A percentile compares a stretch with the other conserved stretches of the same genome.
Evolutionary conservation across 2,797 vertebrate genomes (phyloP).

Genomic region (Sarcoramphus papa): DNA sequence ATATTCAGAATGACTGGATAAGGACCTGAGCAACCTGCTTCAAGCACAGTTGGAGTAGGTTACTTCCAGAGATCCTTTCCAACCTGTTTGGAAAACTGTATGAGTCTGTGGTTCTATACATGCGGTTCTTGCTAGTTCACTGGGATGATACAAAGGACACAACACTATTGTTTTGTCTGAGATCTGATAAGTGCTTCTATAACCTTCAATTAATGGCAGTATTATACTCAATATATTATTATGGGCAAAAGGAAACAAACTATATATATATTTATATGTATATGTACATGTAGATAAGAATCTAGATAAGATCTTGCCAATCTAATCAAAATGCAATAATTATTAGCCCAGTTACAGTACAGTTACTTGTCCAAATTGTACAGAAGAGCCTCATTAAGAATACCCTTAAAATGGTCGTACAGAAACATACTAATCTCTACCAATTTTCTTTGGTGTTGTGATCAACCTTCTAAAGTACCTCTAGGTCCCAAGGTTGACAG

Average conservation of each 20-base stretch:
- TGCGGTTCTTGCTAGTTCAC: background rate
- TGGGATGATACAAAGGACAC: background rate
- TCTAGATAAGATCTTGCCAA: background rate
- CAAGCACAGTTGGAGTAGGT: background rate
- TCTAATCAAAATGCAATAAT: background rate
- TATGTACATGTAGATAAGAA: background rate
- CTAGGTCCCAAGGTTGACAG: background rate
- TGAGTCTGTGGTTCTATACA: background rate
- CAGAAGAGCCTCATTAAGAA: background rate
- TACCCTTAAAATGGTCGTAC: background rate
- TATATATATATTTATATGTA: background rate
- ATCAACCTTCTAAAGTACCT: background rate
- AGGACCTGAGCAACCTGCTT: background rate
- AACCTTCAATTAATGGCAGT: background rate
- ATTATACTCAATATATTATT: background rate
- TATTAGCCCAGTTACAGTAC: background rate
- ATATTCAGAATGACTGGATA: background rate
- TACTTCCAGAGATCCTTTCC: background rate
- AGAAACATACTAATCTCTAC: background rate
- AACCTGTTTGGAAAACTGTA: background rate
- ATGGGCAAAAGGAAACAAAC: background rate
- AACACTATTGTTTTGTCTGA: background rate
- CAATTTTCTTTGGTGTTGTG: background rate
- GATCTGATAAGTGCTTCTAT: background rate
- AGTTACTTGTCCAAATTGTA: background rate